phyloP scores from a whole-genome alignment of 2,113 vertebrate genomes.

The Regulus satrapa region DNA sequence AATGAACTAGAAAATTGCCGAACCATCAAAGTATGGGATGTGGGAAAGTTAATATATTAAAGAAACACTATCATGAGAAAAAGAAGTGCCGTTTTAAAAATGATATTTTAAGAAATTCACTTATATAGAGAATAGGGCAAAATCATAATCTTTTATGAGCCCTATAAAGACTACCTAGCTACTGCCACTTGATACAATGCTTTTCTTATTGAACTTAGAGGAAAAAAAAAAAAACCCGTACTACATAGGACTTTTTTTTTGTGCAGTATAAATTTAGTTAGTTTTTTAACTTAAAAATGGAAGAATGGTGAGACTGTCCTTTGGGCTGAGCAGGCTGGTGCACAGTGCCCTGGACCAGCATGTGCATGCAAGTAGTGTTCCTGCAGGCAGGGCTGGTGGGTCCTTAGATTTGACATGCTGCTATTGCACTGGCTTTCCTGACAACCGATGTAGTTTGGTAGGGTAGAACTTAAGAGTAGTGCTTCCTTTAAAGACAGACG shows the following conservation, averaged over 20 bases:
- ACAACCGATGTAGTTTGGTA: not conserved
- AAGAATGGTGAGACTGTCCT: not conserved
- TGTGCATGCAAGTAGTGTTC: not conserved
- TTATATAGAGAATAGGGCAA: conserved; percentile 48
- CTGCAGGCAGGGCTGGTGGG: accelerated
- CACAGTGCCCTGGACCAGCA: not conserved
- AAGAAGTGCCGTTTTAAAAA: conserved; percentile 27
- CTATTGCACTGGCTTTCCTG: not conserved
- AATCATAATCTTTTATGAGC: conserved; percentile 56
- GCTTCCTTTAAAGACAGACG: not conserved
- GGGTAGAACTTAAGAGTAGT: not conserved
- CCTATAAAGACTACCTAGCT: conserved; percentile 46
- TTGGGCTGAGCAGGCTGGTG: not conserved
- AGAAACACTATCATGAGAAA: conserved; percentile 44
- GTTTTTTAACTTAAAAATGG: not conserved
- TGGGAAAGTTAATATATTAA: conserved; percentile 56
- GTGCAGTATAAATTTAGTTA: not conserved
- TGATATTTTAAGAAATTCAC: conserved; percentile 63
- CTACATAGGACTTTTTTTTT: not conserved
- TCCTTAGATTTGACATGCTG: not conserved
- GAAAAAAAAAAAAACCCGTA: not conserved
- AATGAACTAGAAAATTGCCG: conserved; percentile 43
- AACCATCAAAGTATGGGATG: conserved; percentile 20
- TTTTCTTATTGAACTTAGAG: conserved; percentile 32
- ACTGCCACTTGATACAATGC: conserved; percentile 22